Conservation (phyloP, 2,797 vertebrate genomes). For the Mus minutoides region DNA sequence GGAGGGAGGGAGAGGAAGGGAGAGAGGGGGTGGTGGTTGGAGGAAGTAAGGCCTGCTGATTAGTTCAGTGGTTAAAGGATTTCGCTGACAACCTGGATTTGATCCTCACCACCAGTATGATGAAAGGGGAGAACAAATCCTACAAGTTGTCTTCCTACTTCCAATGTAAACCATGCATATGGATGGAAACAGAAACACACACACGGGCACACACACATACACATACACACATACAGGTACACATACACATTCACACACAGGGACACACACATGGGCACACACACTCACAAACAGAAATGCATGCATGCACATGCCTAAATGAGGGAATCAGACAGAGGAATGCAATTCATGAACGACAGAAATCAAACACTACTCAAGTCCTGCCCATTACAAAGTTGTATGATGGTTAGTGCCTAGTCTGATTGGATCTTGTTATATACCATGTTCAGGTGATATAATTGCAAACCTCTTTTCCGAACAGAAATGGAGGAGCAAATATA, state of each 20-base stretch:
- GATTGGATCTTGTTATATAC: background rate
- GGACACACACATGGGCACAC: background rate
- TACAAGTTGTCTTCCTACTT: background rate
- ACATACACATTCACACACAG: too few species aligned
- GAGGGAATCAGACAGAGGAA: background rate
- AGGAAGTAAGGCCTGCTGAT: too few species aligned
- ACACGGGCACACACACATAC: background rate
- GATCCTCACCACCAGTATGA: accelerated
- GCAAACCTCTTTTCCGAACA: too few species aligned
- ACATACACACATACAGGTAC: background rate
- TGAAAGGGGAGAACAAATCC: background rate
- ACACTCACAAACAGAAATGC: background rate
- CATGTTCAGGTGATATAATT: too few species aligned
- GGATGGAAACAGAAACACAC: background rate
- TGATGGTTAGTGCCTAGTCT: background rate
- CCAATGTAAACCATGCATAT: background rate
- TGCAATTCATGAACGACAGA: background rate
- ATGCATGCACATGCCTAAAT: background rate
- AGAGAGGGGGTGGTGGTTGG: too few species aligned
- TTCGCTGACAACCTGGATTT: background rate
- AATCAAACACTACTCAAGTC: background rate
- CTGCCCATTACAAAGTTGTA: background rate
- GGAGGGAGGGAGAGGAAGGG: accelerated
- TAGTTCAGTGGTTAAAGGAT: background rate
- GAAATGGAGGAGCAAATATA: background rate